These are phyloP conservation scores for Paradisaea rubra DNA, from an alignment of 2,113 vertebrate species.

Conservation along the genomic window DNA sequence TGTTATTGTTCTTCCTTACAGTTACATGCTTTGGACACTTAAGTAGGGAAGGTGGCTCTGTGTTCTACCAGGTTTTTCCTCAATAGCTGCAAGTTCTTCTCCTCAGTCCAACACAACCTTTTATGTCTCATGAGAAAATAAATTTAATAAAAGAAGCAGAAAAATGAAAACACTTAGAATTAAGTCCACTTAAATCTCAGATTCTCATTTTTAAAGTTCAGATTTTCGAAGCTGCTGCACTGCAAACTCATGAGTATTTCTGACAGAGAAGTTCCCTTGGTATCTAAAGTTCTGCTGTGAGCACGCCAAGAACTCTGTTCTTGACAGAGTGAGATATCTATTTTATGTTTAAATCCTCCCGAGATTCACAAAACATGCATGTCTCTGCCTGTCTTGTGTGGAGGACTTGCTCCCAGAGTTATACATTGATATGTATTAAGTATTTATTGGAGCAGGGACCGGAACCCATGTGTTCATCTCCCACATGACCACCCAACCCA, in stretches of 20 bases:
- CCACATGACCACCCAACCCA: background rate
- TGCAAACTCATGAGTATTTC: background rate
- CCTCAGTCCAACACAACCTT: background rate
- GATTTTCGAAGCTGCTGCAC: background rate
- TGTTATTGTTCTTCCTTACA: background rate
- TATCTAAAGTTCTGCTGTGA: background rate
- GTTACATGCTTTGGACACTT: background rate
- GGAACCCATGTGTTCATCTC: constrained; percentile 40
- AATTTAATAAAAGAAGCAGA: background rate
- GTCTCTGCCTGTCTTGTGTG: constrained; percentile 9
- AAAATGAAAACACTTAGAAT: background rate
- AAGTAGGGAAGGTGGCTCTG: background rate
- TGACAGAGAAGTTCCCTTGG: background rate
- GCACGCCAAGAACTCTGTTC: background rate
- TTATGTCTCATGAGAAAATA: background rate
- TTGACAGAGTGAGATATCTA: constrained; percentile 28
- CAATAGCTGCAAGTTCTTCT: background rate
- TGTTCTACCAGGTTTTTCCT: background rate
- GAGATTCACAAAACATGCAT: constrained; percentile 14
- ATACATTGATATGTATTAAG: constrained; percentile 39
- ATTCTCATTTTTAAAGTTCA: background rate
- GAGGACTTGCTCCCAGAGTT: constrained; percentile 37
- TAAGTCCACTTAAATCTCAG: background rate
- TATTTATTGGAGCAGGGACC: constrained; percentile 45
- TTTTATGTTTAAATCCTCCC: background rate